Evolutionary conservation across 2,888 invertebrate genomes (phyloP).

Genomic region (Aphidoletes aphidimyza): DNA sequence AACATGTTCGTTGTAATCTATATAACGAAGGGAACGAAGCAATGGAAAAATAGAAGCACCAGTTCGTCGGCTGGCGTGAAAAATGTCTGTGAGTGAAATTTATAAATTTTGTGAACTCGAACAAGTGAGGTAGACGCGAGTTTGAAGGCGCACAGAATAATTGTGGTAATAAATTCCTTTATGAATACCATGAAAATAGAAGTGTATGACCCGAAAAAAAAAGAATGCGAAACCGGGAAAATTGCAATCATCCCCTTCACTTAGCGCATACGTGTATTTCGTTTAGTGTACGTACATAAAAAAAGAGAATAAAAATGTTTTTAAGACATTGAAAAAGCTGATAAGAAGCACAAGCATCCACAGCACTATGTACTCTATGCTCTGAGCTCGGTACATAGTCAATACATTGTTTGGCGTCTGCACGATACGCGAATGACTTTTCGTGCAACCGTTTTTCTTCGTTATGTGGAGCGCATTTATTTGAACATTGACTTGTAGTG

Average conservation of each 20-base stretch:
- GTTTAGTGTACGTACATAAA: constrained; percentile 47
- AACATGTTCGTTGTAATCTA: too few species aligned
- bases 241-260: constrained; percentile 52
- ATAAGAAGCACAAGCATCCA: constrained; percentile 5
- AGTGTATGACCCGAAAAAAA: not conserved
- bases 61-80: constrained; percentile 18
- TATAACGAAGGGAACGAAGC: not conserved
- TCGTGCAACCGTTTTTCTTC: not conserved
- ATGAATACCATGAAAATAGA: constrained; percentile 47
- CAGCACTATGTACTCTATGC: not conserved
- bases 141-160: constrained; percentile 28
- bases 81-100: not conserved
- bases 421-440: constrained; percentile 6
- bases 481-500: constrained; percentile 43
- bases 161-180: constrained; percentile 50
- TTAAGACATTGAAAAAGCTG: constrained; percentile 28
- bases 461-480: constrained; percentile 18
- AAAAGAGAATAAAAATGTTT: constrained; percentile 42
- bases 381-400: not conserved
- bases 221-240: not conserved
- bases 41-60: not conserved
- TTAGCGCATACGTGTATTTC: constrained; percentile 31
- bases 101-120: constrained; percentile 22
- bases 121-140: not conserved
- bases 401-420: not conserved